Base-by-base conservation (phyloP, 2,888 invertebrate species). In the Girardia tigrina region DNA sequence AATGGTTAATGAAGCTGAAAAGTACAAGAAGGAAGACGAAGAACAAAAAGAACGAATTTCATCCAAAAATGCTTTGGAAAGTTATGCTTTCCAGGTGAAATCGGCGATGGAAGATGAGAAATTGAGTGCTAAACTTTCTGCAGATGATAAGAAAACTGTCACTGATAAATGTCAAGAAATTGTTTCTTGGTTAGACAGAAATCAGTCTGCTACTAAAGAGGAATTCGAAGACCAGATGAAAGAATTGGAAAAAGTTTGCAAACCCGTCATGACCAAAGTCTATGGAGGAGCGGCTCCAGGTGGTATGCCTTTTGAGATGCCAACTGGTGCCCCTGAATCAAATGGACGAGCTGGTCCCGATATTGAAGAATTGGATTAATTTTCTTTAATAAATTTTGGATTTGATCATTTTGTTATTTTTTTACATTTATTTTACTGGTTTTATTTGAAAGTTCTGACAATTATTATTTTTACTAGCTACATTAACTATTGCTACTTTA, bases 191-290 rank as follows among this genome's bases (percentile, higher is more conserved):
- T 79, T 88, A 77, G 87, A 88, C 76, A 79, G 81, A 29, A 88
- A 88, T 79, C 85, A 85, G 77, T 71, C 75, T 81, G 94, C 92
- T 42, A 93, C 93, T 79, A 92, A 92, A 85, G 92, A 93, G 82
- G 94, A 94, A 85, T 93, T 90, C 81, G 92, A 92, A 83, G 90
- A 92, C 86, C 91, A 93, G 84, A 92, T 92, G 86, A 94, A 94
- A 86, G 94, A 94, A 85, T 84, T 94, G 81, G 93, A 94, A 86
- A 88, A 88, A 77, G 87, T 93, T 72, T 92, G 91, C 88, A 91
- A 90, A 84, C 94, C 94, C 28, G 92, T 94, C 85, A 90, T 94
- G 84, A 91, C 92, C 77, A 94, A 93, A 87, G 85, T 95, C 86
- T 93, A 94, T 87, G 88, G 89, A 42, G 90, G 88, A 72, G 76